These are phyloP conservation scores for Rhinatrema bivittatum DNA, from an alignment of 2,797 vertebrate species.

Conservation along the genomic window DNA sequence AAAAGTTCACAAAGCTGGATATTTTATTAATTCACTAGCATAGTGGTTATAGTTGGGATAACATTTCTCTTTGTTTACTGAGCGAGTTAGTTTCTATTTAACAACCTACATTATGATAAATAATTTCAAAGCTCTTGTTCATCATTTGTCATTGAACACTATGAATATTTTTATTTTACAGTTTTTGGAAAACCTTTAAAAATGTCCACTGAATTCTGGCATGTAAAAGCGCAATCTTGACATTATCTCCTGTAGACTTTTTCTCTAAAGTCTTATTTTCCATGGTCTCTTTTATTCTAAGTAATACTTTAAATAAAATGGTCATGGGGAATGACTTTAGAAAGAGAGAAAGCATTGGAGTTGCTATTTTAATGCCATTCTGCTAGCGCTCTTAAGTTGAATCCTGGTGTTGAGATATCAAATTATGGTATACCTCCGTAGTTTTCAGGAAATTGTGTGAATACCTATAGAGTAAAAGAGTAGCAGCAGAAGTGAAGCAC, in stretches of 20 bases:
- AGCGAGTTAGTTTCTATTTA: slow-evolving; percentile 29
- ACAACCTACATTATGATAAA: slow-evolving; percentile 2
- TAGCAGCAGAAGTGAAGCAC: slow-evolving; percentile 27
- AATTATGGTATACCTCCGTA: slow-evolving; percentile 38
- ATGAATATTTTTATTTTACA: slow-evolving; percentile 17
- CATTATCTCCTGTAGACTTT: no score
- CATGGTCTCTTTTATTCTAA: no score
- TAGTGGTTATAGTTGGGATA: no score
- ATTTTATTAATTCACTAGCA: no score
- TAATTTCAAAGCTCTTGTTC: slow-evolving; percentile 18
- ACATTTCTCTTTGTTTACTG: no score
- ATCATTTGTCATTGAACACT: slow-evolving; percentile 7
- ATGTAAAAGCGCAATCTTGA: no score
- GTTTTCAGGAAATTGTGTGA: slow-evolving; percentile 43
- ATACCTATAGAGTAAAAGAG: slow-evolving; percentile 38
- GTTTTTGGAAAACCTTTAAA: slow-evolving; percentile 25
- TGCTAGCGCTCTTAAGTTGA: slow-evolving; percentile 31
- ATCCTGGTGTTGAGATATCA: slow-evolving; percentile 29
- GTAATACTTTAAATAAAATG: slow-evolving; percentile 17
- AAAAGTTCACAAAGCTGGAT: no score
- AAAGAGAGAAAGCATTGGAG: slow-evolving; percentile 23
- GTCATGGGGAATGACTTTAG: slow-evolving; percentile 39
- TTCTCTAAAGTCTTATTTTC: no score
- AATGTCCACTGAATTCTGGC: no score
- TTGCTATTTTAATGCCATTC: slow-evolving; percentile 44